phyloP scores from a whole-genome alignment of 2,797 vertebrate species.

The Mormyrus proboscirostris region DNA sequence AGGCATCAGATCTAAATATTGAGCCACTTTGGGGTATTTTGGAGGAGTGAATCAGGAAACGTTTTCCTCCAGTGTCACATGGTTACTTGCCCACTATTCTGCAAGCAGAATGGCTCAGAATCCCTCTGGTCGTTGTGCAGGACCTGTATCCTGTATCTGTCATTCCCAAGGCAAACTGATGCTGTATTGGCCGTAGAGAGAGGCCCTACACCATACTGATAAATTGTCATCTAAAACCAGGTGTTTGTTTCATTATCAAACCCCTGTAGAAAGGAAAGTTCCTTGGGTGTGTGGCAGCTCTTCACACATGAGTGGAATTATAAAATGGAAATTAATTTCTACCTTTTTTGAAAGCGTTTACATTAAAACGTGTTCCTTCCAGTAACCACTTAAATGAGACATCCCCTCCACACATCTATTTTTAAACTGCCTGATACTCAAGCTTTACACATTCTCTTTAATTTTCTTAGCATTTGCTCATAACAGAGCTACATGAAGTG shows the following conservation, averaged over 20 bases:
- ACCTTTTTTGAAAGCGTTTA: not conserved
- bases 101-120: not conserved
- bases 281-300: not conserved
- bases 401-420: not conserved
- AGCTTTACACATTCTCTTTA: not conserved
- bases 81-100: not conserved
- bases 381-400: not conserved
- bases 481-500: not conserved
- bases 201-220: not conserved
- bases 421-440: not conserved
- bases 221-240: not conserved
- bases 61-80: not conserved
- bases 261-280: not conserved
- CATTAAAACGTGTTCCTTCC: not conserved
- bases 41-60: not conserved
- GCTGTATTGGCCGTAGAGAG: not conserved
- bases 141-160: not conserved
- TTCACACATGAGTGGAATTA: not conserved
- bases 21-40: not conserved
- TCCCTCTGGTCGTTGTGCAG: not conserved
- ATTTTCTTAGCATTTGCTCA: not conserved
- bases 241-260: not conserved
- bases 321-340: not conserved
- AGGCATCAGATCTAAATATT: not conserved
- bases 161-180: not conserved